These are phyloP conservation scores for Phlogophora meticulosa DNA, from an alignment of 2,888 invertebrate genomes.

Conservation along the genomic window DNA sequence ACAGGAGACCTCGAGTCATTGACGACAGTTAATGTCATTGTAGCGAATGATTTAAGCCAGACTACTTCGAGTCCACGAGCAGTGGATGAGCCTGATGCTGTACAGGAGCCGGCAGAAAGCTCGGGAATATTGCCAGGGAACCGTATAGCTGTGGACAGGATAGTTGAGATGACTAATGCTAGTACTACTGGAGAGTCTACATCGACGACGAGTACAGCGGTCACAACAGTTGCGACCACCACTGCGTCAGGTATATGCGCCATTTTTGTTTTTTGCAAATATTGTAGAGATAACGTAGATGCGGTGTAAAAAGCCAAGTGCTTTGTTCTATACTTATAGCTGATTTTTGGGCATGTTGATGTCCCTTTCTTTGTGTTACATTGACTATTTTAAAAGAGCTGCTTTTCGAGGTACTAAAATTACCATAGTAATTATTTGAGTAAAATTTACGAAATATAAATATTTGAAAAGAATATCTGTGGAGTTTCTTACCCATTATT, in stretches of 20 bases:
- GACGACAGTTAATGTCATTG: conserved; percentile 89
- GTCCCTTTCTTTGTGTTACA: not conserved
- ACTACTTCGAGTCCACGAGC: conserved; percentile 76
- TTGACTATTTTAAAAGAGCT: not conserved
- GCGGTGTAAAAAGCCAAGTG: no score
- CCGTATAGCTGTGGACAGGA: conserved; percentile 84
- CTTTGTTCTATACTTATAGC: not conserved
- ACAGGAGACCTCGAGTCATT: conserved; percentile 83
- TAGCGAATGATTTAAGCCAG: conserved; percentile 84
- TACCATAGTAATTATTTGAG: rapidly evolving
- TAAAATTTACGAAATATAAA: no score
- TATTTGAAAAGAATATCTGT: no score
- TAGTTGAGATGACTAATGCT: conserved; percentile 83
- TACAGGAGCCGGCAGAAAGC: conserved; percentile 73
- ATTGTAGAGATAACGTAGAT: not conserved
- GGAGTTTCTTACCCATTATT: no score
- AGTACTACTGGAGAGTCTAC: conserved; percentile 71
- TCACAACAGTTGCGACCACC: conserved; percentile 57
- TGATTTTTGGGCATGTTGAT: not conserved
- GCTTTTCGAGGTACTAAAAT: not conserved
- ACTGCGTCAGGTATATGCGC: conserved; percentile 81
- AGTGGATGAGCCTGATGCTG: conserved; percentile 76
- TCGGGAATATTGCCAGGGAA: conserved; percentile 78
- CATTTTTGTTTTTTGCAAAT: conserved; percentile 39
- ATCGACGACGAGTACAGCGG: conserved; percentile 72